Conservation (phyloP, 2,113 vertebrate species). For the Myotis brandtii region DNA sequence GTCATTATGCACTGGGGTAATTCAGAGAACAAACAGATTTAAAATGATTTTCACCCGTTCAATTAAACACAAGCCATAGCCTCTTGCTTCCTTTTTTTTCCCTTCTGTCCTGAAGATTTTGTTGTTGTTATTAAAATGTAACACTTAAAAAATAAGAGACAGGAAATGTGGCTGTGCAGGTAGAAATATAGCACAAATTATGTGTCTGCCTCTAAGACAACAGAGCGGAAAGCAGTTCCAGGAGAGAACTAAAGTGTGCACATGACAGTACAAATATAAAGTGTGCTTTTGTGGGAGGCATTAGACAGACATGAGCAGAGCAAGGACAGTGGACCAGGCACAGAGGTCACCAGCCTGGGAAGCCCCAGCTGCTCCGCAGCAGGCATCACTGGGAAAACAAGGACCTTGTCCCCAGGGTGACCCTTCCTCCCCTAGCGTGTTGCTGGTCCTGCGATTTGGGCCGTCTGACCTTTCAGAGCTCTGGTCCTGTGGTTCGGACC, state of each 20-base stretch:
- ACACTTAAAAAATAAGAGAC: not conserved
- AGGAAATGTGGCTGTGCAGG: slow-evolving; percentile 14
- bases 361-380: not conserved
- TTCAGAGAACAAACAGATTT: slow-evolving; percentile 79
- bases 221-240: slow-evolving; percentile 52
- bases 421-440: not conserved
- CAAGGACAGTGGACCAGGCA: too few relatives aligned
- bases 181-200: slow-evolving; percentile 19
- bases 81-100: slow-evolving; percentile 59
- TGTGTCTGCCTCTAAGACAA: slow-evolving; percentile 29
- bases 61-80: slow-evolving; percentile 78
- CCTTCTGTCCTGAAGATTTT: slow-evolving; percentile 34
- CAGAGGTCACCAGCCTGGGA: not conserved
- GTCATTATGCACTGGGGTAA: slow-evolving; percentile 76
- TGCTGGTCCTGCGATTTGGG: too few relatives aligned
- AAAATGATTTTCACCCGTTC: slow-evolving; percentile 71
- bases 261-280: not conserved
- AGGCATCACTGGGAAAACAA: not conserved
- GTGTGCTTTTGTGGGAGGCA: not conserved
- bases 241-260: slow-evolving; percentile 50
- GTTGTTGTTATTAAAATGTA: slow-evolving; percentile 68
- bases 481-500: too few relatives aligned
- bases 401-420: too few relatives aligned
- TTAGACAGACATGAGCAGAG: not conserved
- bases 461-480: too few relatives aligned